phyloP scores from a whole-genome alignment of 2,888 invertebrate genomes.

The Andrena chrysosceles region DNA sequence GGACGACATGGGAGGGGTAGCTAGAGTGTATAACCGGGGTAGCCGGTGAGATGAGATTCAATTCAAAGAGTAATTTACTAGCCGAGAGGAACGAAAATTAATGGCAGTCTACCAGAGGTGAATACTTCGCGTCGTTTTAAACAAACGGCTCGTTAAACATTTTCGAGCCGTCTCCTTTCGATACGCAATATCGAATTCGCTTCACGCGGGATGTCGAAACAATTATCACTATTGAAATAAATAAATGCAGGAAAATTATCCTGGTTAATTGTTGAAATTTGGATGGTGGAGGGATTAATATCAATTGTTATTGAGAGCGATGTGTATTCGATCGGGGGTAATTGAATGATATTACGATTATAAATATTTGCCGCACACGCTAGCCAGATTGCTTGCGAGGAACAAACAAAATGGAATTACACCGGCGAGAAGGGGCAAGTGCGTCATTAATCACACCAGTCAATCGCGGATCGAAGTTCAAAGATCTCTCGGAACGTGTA shows the following conservation, averaged over 20 bases:
- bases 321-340: background rate
- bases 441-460: constrained; percentile 2
- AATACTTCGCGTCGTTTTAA: constrained; percentile 16
- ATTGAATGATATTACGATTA: background rate
- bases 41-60: constrained; percentile 47
- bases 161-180: background rate
- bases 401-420: constrained; percentile 1
- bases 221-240: background rate
- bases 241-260: constrained; percentile 5
- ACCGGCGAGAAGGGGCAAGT: background rate
- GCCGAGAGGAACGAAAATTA: constrained; percentile 36
- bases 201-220: background rate
- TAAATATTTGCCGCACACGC: background rate
- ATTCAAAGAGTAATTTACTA: constrained; percentile 35
- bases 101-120: constrained; percentile 11
- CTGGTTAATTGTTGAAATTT: background rate
- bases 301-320: background rate
- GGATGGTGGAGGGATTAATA: background rate
- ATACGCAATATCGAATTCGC: background rate
- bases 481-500: background rate
- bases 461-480: constrained; percentile 16
- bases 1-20: constrained; percentile 2
- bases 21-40: constrained; percentile 38
- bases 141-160: background rate
- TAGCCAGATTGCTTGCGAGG: background rate